These are phyloP conservation scores for Dicaeum eximium DNA, from an alignment of 2,113 vertebrate species.

Conservation along the genomic window DNA sequence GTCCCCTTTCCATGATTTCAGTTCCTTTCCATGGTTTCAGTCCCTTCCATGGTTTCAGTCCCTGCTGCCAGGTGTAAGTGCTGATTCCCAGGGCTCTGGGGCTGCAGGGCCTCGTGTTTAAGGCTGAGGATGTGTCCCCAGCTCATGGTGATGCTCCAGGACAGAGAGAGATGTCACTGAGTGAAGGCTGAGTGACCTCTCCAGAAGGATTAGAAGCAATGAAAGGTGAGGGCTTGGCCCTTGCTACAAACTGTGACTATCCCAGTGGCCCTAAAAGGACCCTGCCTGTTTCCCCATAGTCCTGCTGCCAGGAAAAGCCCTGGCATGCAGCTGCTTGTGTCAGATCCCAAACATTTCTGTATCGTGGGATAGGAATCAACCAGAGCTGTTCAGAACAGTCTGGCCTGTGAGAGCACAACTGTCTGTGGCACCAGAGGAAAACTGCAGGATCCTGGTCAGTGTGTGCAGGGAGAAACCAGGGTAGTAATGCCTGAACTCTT, in stretches of 20 bases:
- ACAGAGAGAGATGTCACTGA: background rate
- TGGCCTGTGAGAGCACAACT: background rate
- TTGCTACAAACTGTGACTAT: background rate
- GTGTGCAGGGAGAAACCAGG: background rate
- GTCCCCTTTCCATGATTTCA: background rate
- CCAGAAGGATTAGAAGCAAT: rapidly evolving
- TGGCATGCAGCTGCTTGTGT: background rate
- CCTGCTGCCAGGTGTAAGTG: background rate
- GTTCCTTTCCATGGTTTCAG: background rate
- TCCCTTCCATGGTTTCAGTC: too few species aligned
- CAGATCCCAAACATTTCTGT: background rate
- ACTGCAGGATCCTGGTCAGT: background rate
- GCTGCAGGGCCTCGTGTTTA: rapidly evolving
- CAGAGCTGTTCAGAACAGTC: background rate
- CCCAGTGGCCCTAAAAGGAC: background rate
- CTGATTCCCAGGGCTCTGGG: background rate
- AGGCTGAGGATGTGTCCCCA: background rate
- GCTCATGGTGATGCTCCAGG: background rate
- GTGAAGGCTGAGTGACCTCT: background rate
- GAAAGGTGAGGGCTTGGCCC: background rate
- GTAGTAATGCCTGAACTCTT: too few species aligned
- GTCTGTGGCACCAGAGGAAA: background rate
- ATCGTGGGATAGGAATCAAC: background rate
- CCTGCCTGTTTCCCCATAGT: background rate
- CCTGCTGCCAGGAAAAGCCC: background rate